A percentile compares a stretch with the other conserved stretches of the same genome.
phyloP scores from a whole-genome alignment of 2,888 invertebrate genomes.

The Criorhina ranunculi region DNA sequence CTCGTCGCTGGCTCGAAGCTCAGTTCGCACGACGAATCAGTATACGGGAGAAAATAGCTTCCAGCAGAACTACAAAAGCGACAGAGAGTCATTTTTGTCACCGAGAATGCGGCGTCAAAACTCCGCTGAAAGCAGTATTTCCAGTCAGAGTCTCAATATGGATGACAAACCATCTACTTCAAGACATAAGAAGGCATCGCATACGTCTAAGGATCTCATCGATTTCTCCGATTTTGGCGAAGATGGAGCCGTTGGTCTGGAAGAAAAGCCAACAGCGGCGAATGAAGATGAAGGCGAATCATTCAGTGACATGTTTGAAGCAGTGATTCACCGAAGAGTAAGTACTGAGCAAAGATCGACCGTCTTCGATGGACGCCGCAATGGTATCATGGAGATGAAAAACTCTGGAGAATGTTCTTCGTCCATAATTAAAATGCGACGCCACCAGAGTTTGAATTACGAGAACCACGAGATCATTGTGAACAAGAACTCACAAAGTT shows the following conservation, averaged over 20 bases:
- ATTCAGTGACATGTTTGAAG: constrained; percentile 78
- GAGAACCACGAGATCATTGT: constrained; percentile 84
- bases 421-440: constrained; percentile 77
- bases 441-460: constrained; percentile 83
- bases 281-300: constrained; percentile 61
- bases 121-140: constrained; percentile 84
- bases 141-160: constrained; percentile 83
- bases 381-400: constrained; percentile 82
- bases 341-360: constrained; percentile 82
- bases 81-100: constrained; percentile 81
- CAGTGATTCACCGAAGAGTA: constrained; percentile 82
- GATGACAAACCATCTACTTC: constrained; percentile 80
- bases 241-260: constrained; percentile 76
- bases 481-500: constrained; percentile 78
- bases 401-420: constrained; percentile 68
- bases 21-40: constrained; percentile 83
- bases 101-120: constrained; percentile 83
- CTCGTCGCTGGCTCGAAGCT: constrained; percentile 83
- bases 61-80: constrained; percentile 84
- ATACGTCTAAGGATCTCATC: constrained; percentile 81
- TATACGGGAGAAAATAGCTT: constrained; percentile 82
- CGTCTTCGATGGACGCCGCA: constrained; percentile 83
- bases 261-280: constrained; percentile 49
- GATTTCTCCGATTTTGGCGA: constrained; percentile 83
- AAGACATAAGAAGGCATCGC: constrained; percentile 46